Base-by-base conservation (phyloP, 2,113 vertebrate species). In the Rhea pennata region DNA sequence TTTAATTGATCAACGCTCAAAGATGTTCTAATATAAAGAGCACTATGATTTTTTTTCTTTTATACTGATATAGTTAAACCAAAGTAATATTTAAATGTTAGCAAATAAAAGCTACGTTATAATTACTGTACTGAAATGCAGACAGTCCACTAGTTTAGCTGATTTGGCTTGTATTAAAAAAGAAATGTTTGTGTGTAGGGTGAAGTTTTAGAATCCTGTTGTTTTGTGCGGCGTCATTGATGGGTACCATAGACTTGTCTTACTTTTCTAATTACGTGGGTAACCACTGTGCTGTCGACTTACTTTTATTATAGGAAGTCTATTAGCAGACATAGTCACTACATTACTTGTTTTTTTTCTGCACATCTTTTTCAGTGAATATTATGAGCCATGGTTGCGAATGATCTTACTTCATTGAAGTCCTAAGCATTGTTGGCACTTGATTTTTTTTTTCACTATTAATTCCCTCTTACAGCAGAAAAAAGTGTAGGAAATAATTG, bases 1-100 rank as follows among this genome's bases (percentile, higher is more conserved):
- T 73, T 85, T 91, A 79, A 81, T 93, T 80, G 67, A 40, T 84
- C 84, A 93, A 80, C 36, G 39, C 36, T 36, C 94, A 88, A 88
- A 86, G 80, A 84, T 3, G 4, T 78, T 86, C 80, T 77, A 84
- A 88, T 84, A 58, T 69, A 91, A 92, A 91, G 44, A 87, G 23
- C 23, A 33, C 36, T 76, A 36, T 72, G 74, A 79, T 93, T 96
- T 95, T 95, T 96, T 80, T 94, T 20, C 36, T 73, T 42, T 67
- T 88, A 14, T 39, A 83, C 36, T 39, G 36, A 22, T 85, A 20
- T 15, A 71, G 76, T 93, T 87, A 92, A 92, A 73, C 14, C 53
- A 50, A 20, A 69, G 53, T 58, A 54, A n/a, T 8, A 23, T 66
- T 82, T 89, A 40, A 71, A 27, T 82, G 50, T 79, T 72, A 69